A percentile compares a stretch with the other conserved stretches of the same genome.
Evolutionary conservation across 2,888 invertebrate genomes (phyloP).

Genomic region (Agrochola lychnidis): DNA sequence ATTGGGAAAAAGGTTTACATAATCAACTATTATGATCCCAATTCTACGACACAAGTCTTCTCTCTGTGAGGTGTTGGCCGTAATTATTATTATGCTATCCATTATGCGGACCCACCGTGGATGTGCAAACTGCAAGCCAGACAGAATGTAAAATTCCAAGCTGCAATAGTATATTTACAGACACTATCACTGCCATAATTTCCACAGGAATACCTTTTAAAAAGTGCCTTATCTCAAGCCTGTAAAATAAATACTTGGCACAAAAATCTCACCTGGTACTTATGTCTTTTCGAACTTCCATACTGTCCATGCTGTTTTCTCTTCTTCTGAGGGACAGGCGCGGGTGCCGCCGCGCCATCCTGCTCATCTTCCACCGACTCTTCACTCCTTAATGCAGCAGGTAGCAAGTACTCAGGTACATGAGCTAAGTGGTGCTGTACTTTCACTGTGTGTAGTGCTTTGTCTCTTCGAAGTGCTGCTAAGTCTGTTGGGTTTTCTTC

Average conservation of each 20-base stretch:
- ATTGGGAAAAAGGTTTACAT: neutral
- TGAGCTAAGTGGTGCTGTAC: slow-evolving; percentile 96
- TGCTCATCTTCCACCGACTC: slow-evolving; percentile 84
- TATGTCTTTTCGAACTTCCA: slow-evolving; percentile 84
- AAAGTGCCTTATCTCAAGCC: neutral
- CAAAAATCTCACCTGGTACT: slow-evolving; percentile 81
- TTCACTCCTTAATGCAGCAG: slow-evolving; percentile 93
- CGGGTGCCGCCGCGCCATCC: slow-evolving; percentile 66
- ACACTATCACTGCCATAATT: too few relatives aligned
- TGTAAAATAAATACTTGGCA: neutral
- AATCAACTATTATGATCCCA: neutral
- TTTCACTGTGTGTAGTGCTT: slow-evolving; percentile 95
- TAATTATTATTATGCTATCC: neutral
- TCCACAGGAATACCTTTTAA: neutral
- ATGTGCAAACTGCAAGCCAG: too few relatives aligned
- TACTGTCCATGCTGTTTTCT: slow-evolving; percentile 76
- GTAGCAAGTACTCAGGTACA: slow-evolving; percentile 98
- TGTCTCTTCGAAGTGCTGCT: slow-evolving; percentile 95
- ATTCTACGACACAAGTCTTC: neutral
- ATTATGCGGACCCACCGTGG: neutral
- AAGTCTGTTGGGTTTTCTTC: slow-evolving; percentile 97
- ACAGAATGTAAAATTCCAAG: neutral
- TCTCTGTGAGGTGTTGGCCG: neutral
- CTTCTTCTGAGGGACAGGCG: slow-evolving; percentile 76
- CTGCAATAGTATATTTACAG: too few relatives aligned